phyloP scores from a whole-genome alignment of 1,140 invertebrate genomes.

The Venustaconcha ellipsiformis region DNA sequence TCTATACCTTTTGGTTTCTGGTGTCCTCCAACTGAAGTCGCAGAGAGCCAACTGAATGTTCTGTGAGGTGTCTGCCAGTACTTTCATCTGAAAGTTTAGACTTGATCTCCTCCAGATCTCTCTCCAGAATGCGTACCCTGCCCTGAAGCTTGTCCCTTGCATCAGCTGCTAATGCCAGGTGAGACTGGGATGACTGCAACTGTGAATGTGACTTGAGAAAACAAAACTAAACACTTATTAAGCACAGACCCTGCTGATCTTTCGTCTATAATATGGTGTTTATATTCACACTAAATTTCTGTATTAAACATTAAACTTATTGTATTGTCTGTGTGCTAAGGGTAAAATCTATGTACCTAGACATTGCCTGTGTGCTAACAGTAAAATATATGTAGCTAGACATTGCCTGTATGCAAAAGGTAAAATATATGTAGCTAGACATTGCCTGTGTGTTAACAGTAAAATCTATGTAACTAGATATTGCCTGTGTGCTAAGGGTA shows the following conservation, averaged over 20 bases:
- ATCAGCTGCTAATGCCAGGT: constrained; percentile 39
- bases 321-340: no score
- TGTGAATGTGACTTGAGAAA: constrained; percentile 45
- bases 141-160: constrained; percentile 41
- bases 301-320: no score
- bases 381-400: no score
- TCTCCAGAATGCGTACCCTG: constrained; percentile 37
- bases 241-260: neutral
- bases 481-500: no score
- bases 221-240: constrained; percentile 2
- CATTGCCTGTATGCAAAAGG: no score
- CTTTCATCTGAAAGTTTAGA: constrained; percentile 38
- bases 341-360: no score
- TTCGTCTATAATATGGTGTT: no score
- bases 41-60: constrained; percentile 40
- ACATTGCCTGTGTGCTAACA: no score
- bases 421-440: no score
- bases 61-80: constrained; percentile 35
- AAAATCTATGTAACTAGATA: no score
- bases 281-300: no score
- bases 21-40: constrained; percentile 35
- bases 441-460: no score
- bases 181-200: constrained; percentile 44
- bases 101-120: constrained; percentile 39
- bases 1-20: constrained; percentile 22